Base-by-base conservation (phyloP, 1,140 invertebrate species). In the Drosophila setifemur region DNA sequence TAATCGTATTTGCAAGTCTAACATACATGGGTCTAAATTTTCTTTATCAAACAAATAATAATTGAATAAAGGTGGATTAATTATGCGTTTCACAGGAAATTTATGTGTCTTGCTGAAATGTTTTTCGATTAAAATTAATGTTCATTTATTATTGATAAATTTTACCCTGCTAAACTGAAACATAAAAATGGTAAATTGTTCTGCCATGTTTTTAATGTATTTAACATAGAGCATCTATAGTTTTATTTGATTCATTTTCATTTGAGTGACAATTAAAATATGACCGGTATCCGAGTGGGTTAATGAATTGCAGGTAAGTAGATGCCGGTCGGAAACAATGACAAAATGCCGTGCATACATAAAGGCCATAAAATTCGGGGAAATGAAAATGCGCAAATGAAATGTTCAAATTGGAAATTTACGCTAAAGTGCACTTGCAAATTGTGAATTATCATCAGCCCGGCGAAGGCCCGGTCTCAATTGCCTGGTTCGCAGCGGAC, bases 351-450 rank as follows among this genome's bases (percentile, higher is more conserved):
- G 53, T 58, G 29, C 31, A 12, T 48, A 37, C 57, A 39, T 23
- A 52, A 47, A 58, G 48, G 12, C 14, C 31, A 47, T 61, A 39
- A 47, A 58, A 39, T 53, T 54, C 31, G 11, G n/a, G 19, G 19
- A 11, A 31, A 42, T 31, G 35, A 45, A 47, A 37, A 58, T 60
- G 47, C 11, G 44, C 31, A 71, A 72, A 71, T 78, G 70, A 63
- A 74, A 74, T 64, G 61, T 64, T 64, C 31, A 64, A 64, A 66
- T 66, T 66, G 42, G 58, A 49, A 66, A 81, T 81, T 75, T 44
- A 60, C 71, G 66, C 53, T 47, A 71, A 81, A 74, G 48, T 81
- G 71, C 71, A 44, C 63, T 74, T 31, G 29, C 54, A 69, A 69
- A 53, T 70, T 69, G 71, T 57, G 57, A 60, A 70, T 64, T 48